Base-by-base conservation (phyloP, 1,140 invertebrate genomes). In the Fragariocoptes setiger region DNA sequence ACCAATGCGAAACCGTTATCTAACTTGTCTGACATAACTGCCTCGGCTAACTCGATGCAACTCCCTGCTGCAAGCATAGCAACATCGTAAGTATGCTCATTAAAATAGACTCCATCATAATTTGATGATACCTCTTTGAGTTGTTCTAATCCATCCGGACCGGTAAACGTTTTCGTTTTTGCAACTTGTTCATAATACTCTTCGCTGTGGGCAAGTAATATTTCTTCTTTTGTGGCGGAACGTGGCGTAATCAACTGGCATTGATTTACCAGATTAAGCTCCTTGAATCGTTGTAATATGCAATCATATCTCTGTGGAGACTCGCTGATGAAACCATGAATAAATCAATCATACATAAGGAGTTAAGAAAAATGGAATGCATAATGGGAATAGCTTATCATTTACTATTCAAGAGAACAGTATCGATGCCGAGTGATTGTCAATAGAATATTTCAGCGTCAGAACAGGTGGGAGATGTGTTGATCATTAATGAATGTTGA, bases 91-190 rank as follows among this genome's bases (percentile, higher is more conserved):
- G 78, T 83, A 39, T 65, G 65, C 44, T 74, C 69, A 63, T 85
- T 73, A 56, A 85, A 66, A 55, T 74, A 90, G 50, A 88, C 57
- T 13, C 74, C 67, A 55, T 90, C 80, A 56, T 72, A 88, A 51
- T 69, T 67, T 0, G 73, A 69, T 3, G 76, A 70, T 17, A 56
- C 35, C 17, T 51, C 46, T 31, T 31, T 31, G 0, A 75, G 41
- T 35, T 66, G 58, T 57, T 79, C 76, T 44, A 79, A 58, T 45
- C 66, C 60, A 22, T 53, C 44, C 20, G 56, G 39, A 52, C 74
- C 60, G 14, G 55, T 54, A 43, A 60, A 62, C 19, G 60, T 54
- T 48, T 70, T 57, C 1, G 72, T 74, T 4, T 55, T 57, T 54
- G 71, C 62, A 3, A 83, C 54, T 46, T 69, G 55, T 5, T 74